These are phyloP conservation scores for Gambelia wislizenii DNA, from an alignment of 2,797 vertebrate genomes.

Conservation along the genomic window DNA sequence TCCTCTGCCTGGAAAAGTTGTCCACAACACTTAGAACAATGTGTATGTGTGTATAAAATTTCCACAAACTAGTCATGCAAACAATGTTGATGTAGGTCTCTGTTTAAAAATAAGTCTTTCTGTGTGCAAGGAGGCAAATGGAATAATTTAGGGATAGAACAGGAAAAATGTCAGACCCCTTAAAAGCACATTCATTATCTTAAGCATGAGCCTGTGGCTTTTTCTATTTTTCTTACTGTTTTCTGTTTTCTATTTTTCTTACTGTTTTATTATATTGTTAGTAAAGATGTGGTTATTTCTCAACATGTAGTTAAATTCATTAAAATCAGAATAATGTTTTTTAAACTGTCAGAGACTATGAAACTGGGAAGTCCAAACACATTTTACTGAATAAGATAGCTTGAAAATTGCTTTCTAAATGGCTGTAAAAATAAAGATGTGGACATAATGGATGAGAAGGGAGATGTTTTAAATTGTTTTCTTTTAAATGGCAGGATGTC, in stretches of 20 bases:
- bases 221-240: slow-evolving; percentile 3
- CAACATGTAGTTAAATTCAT: slow-evolving; percentile 39
- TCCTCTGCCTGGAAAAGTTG: slow-evolving; percentile 68
- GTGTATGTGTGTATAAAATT: neutral
- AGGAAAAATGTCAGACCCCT: neutral
- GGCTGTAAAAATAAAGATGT: neutral
- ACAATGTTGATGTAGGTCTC: slow-evolving; percentile 38
- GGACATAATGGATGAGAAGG: slow-evolving; percentile 43
- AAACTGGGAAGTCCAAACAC: slow-evolving; percentile 6
- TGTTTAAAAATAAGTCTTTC: slow-evolving; percentile 23
- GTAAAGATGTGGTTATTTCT: neutral
- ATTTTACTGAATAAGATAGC: slow-evolving; percentile 51
- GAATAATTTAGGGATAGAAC: slow-evolving; percentile 17
- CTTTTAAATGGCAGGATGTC: slow-evolving; percentile 48
- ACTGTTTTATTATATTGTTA: neutral
- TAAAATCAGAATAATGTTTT: slow-evolving; percentile 30
- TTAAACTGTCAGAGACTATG: slow-evolving; percentile 18
- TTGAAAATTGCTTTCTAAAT: slow-evolving; percentile 61
- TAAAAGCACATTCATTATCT: slow-evolving; percentile 24
- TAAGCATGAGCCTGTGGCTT: slow-evolving; percentile 9
- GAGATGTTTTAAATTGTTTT: slow-evolving; percentile 26
- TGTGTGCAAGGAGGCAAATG: slow-evolving; percentile 37
- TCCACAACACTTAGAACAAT: slow-evolving; percentile 64
- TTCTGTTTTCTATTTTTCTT: slow-evolving; percentile 9
- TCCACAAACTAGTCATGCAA: slow-evolving; percentile 49